Evolutionary conservation across 2,113 vertebrate genomes (phyloP).

Genomic region (Talpa occidentalis): DNA sequence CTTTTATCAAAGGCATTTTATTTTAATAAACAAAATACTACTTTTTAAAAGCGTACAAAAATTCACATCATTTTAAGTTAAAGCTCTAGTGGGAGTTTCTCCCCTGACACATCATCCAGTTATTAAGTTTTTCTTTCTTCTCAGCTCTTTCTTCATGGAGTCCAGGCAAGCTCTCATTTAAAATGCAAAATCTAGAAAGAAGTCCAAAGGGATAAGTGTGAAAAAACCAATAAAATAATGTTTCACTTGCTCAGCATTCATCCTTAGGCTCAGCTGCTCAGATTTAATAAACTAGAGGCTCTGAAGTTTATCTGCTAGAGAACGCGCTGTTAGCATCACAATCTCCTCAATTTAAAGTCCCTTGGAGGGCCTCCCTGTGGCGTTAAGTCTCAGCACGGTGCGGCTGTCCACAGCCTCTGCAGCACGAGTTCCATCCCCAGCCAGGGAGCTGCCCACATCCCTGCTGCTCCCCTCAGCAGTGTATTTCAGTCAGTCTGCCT

Average conservation of each 20-base stretch:
- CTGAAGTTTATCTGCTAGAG: rapidly evolving
- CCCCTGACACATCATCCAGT: background rate
- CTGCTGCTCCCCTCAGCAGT: too few relatives aligned
- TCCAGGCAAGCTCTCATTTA: background rate
- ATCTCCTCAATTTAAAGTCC: background rate
- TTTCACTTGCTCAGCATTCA: background rate
- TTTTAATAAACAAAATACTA: constrained; percentile 64
- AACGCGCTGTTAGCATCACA: too few relatives aligned
- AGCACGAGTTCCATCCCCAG: too few relatives aligned
- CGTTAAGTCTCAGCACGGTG: too few relatives aligned
- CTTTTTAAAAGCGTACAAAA: constrained; percentile 23
- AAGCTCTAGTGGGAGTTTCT: background rate
- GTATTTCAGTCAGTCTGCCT: too few relatives aligned
- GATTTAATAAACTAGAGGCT: background rate
- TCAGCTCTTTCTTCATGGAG: background rate
- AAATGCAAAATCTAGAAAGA: constrained; percentile 24
- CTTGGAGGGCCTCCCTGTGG: too few relatives aligned
- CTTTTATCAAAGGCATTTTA: constrained; percentile 54
- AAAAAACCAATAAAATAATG: background rate
- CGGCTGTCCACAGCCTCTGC: too few relatives aligned
- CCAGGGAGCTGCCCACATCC: too few relatives aligned
- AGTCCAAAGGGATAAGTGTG: background rate
- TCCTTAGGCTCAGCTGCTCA: rapidly evolving
- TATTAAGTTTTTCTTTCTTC: background rate
- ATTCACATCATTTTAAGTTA: background rate